Conservation (phyloP, 2,113 vertebrate species). For the Pogona vitticeps region DNA sequence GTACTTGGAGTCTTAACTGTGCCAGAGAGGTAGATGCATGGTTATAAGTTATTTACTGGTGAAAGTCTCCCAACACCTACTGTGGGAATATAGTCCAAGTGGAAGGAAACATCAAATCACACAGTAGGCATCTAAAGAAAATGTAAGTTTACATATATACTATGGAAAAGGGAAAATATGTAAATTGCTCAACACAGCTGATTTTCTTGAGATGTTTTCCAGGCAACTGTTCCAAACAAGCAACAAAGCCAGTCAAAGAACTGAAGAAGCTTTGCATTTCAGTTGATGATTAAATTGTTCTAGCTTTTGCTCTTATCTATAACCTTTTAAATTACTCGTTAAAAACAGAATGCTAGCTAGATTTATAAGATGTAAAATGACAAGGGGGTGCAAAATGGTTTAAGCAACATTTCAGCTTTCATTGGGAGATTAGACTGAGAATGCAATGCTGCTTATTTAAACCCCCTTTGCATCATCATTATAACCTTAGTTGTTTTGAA, state of each 20-base stretch:
- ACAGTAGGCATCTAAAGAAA: not conserved
- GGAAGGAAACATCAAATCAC: not conserved
- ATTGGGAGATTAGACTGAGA: conserved; percentile 1
- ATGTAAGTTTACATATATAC: conserved; percentile 4
- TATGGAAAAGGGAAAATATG: not conserved
- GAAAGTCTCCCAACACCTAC: not conserved
- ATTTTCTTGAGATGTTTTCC: not conserved
- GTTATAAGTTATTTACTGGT: not conserved
- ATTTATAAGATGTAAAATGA: not conserved
- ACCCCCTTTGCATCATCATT: not conserved
- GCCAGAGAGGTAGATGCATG: conserved; percentile 23
- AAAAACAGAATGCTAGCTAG: not conserved
- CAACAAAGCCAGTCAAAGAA: not conserved
- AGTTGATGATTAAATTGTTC: not conserved
- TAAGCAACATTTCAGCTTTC: conserved; percentile 6
- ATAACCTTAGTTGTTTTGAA: not conserved
- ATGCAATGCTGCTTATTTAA: conserved; percentile 11
- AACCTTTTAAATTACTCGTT: not conserved
- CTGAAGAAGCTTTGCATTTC: not conserved
- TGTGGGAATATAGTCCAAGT: not conserved
- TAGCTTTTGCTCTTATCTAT: not conserved
- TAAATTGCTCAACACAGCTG: not conserved
- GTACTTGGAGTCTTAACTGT: conserved; percentile 5
- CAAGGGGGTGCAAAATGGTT: not conserved
- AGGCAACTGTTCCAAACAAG: conserved; percentile 2